These are phyloP conservation scores for Psephotus haematonotus DNA, from an alignment of 2,113 vertebrate genomes.

Conservation along the genomic window DNA sequence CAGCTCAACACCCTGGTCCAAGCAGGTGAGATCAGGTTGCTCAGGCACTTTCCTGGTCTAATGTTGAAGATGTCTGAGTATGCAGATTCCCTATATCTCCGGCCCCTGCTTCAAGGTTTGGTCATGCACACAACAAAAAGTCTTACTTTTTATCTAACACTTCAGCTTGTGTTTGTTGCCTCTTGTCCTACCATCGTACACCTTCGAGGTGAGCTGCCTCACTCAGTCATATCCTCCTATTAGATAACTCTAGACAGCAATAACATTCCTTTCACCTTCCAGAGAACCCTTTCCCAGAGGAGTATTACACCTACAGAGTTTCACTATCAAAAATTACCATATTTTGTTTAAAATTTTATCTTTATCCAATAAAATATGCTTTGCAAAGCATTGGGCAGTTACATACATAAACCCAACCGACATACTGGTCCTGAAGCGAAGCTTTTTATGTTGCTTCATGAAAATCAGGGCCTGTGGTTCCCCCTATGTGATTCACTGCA, in stretches of 20 bases:
- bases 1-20: neutral
- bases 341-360: neutral
- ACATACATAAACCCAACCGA: accelerated
- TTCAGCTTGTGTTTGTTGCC: neutral
- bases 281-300: neutral
- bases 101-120: neutral
- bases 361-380: neutral
- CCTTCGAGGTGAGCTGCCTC: neutral
- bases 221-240: neutral
- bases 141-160: neutral
- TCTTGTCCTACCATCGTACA: neutral
- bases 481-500: accelerated
- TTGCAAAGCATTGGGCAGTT: neutral
- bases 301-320: neutral
- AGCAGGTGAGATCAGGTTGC: neutral
- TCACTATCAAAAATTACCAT: neutral
- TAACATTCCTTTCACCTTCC: neutral
- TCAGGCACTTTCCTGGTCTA: neutral
- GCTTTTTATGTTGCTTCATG: neutral
- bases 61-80: neutral
- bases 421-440: neutral
- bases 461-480: neutral
- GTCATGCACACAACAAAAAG: neutral
- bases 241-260: neutral
- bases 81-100: neutral